phyloP scores from a whole-genome alignment of 2,797 vertebrate species.

The Pachyuromys duprasi region DNA sequence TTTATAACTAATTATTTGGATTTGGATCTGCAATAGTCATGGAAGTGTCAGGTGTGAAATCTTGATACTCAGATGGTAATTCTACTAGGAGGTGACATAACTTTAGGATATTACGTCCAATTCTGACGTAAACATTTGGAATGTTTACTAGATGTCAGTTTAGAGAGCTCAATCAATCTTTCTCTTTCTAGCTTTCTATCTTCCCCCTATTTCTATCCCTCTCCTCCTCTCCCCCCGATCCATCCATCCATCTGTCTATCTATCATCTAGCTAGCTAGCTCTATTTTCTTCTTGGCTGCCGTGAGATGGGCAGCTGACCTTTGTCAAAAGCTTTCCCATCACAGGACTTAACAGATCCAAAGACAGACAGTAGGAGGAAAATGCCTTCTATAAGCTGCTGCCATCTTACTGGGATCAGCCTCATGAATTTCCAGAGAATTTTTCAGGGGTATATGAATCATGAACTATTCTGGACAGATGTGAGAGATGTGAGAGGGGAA shows the following conservation, averaged over 20 bases:
- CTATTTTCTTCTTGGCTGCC: not conserved
- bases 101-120: not conserved
- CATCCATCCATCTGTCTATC: not conserved
- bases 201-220: not conserved
- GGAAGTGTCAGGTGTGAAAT: not conserved
- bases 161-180: not conserved
- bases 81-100: not conserved
- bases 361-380: not conserved
- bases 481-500: not conserved
- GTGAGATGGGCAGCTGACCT: not conserved
- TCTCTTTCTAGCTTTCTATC: not conserved
- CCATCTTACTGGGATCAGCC: not conserved
- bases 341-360: not conserved
- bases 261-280: not conserved
- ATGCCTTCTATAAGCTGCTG: not conserved
- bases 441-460: not conserved
- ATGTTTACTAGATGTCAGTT: not conserved
- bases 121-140: not conserved
- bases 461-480: not conserved
- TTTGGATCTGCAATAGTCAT: not conserved
- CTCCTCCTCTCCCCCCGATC: too few species aligned
- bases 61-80: not conserved
- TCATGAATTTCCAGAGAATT: not conserved
- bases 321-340: not conserved
- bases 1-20: not conserved